phyloP scores from a whole-genome alignment of 2,888 invertebrate species.

The Himalopsyche tibetana region DNA sequence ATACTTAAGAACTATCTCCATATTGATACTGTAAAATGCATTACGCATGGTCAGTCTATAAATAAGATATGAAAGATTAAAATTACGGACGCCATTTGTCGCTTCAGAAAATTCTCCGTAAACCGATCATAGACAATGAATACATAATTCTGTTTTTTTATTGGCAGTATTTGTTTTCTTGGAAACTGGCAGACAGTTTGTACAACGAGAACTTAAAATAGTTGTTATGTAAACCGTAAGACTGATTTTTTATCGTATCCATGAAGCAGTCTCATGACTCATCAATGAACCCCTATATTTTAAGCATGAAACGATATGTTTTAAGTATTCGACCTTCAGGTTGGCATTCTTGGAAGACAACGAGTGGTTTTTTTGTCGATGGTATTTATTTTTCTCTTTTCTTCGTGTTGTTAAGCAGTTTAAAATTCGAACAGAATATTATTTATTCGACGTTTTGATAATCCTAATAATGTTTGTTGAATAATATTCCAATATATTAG shows the following conservation, averaged over 20 bases:
- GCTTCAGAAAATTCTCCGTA: slow-evolving; percentile 6
- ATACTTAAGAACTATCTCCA: no score
- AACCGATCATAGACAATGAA: slow-evolving; percentile 8
- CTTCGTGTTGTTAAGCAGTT: background rate
- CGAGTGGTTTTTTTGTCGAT: no score
- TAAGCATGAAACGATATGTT: slow-evolving; percentile 7
- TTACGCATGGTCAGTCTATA: no score
- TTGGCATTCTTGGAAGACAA: slow-evolving; percentile 4
- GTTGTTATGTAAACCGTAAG: slow-evolving; percentile 6
- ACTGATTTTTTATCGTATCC: slow-evolving; percentile 3
- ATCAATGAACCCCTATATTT: slow-evolving; percentile 23
- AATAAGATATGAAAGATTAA: background rate
- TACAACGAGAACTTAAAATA: background rate
- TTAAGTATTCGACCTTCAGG: slow-evolving; percentile 20
- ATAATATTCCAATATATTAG: no score
- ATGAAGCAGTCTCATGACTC: background rate
- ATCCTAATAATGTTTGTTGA: no score
- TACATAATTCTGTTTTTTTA: slow-evolving; percentile 11
- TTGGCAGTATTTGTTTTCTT: background rate
- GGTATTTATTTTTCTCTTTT: background rate
- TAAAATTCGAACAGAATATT: background rate
- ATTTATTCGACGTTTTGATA: no score
- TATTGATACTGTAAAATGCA: no score
- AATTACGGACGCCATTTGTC: background rate
- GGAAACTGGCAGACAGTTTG: background rate